These are phyloP conservation scores for Gavia stellata DNA, from an alignment of 2,113 vertebrate species.

Conservation along the genomic window DNA sequence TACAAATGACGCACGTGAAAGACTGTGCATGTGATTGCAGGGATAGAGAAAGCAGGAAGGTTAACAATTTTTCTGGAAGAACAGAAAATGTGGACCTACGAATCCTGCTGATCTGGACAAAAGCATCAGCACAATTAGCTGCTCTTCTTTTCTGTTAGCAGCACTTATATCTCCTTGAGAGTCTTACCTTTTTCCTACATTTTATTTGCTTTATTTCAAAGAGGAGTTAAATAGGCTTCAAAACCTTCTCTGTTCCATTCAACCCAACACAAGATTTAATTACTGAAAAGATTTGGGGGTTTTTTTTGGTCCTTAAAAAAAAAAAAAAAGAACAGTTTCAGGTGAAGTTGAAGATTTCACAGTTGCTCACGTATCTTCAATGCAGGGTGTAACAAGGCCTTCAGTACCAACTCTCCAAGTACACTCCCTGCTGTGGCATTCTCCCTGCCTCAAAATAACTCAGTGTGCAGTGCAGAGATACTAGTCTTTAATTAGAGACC, in stretches of 20 bases:
- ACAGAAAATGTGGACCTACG: background rate
- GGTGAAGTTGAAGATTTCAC: slow-evolving; percentile 9
- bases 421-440: slow-evolving; percentile 66
- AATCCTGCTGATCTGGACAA: background rate
- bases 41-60: background rate
- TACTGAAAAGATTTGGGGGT: background rate
- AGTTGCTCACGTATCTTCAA: slow-evolving; percentile 26
- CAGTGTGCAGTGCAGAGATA: slow-evolving; percentile 48
- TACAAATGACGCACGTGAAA: background rate
- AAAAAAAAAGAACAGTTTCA: background rate
- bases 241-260: background rate
- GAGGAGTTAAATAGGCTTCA: background rate
- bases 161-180: background rate
- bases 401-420: slow-evolving; percentile 31
- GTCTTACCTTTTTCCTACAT: background rate
- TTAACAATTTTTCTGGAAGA: background rate
- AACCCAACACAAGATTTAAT: background rate
- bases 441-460: slow-evolving; percentile 56
- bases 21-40: background rate
- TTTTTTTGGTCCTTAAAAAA: background rate
- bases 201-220: background rate
- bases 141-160: background rate
- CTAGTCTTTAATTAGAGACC: slow-evolving; percentile 60
- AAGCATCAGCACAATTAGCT: background rate
- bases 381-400: slow-evolving; percentile 27